phyloP scores from a whole-genome alignment of 2,113 vertebrate species.

The Puffinus mauretanicus region DNA sequence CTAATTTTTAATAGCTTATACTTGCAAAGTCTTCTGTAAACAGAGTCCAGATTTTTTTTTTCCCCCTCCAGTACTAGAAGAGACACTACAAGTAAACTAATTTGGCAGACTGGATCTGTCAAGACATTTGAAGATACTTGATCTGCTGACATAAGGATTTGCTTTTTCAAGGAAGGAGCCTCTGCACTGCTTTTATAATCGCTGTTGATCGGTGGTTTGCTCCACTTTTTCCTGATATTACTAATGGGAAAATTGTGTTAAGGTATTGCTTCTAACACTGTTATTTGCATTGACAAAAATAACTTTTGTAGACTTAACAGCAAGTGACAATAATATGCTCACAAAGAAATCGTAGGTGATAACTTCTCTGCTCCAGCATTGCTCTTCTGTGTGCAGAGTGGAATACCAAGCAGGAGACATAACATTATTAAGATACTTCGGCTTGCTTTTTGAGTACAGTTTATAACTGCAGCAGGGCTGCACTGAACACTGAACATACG shows the following conservation, averaged over 20 bases:
- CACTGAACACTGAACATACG: constrained; percentile 68
- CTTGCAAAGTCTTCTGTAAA: constrained; percentile 67
- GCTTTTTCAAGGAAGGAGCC: constrained; percentile 63
- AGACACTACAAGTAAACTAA: constrained; percentile 74
- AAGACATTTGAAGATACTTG: constrained; percentile 55
- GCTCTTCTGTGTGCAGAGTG: constrained; percentile 18
- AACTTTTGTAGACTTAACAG: constrained; percentile 39
- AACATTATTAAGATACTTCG: background rate
- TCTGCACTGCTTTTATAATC: constrained; percentile 74
- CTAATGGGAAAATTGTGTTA: constrained; percentile 59
- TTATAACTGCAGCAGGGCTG: constrained; percentile 82
- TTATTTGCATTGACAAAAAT: constrained; percentile 50
- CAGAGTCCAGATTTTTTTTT: constrained; percentile 17
- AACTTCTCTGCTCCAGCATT: background rate
- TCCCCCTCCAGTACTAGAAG: constrained; percentile 39
- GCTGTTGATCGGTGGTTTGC: constrained; percentile 89
- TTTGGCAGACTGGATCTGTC: constrained; percentile 93
- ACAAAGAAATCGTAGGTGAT: constrained; percentile 8
- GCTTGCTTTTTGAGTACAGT: constrained; percentile 57
- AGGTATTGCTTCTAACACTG: constrained; percentile 69
- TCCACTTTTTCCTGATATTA: constrained; percentile 71
- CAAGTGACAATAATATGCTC: constrained; percentile 50
- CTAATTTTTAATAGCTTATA: constrained; percentile 57
- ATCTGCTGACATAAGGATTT: constrained; percentile 64
- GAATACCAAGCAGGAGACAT: constrained; percentile 22